These are phyloP conservation scores for Stomatorhinus ivindoensis DNA, from an alignment of 2,113 vertebrate species.

Conservation along the genomic window DNA sequence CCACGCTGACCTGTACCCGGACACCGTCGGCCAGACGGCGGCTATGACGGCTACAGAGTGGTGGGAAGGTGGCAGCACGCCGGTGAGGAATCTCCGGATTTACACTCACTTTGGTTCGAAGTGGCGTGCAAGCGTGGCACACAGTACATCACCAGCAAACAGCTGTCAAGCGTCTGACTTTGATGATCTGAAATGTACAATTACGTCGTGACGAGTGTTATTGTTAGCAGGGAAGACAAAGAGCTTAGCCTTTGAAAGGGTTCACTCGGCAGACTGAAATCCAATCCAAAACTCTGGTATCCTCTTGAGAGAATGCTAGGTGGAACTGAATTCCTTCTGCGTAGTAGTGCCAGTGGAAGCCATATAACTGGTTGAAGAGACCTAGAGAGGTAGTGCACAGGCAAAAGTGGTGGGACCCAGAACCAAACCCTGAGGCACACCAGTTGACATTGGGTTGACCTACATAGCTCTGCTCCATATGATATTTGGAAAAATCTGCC, in stretches of 20 bases:
- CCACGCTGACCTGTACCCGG: slow-evolving; percentile 81
- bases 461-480: neutral
- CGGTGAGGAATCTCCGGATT: slow-evolving; percentile 54
- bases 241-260: neutral
- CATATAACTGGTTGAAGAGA: neutral
- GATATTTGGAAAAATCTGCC: neutral
- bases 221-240: neutral
- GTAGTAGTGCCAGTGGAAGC: neutral
- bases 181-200: neutral
- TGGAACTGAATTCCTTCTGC: neutral
- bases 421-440: neutral
- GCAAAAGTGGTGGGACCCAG: neutral
- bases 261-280: neutral
- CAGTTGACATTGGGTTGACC: neutral
- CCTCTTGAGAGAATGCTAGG: neutral
- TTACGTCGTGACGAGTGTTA: neutral
- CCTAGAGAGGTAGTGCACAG: neutral
- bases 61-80: slow-evolving; percentile 79
- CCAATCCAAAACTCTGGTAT: neutral
- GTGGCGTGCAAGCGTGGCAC: neutral
- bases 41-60: slow-evolving; percentile 66
- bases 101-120: neutral
- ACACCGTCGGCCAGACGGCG: slow-evolving; percentile 61
- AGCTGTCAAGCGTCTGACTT: neutral
- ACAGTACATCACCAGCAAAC: neutral